Evolutionary conservation across 2,888 invertebrate genomes (phyloP).

Genomic region (Lasioglossum marginatum): DNA sequence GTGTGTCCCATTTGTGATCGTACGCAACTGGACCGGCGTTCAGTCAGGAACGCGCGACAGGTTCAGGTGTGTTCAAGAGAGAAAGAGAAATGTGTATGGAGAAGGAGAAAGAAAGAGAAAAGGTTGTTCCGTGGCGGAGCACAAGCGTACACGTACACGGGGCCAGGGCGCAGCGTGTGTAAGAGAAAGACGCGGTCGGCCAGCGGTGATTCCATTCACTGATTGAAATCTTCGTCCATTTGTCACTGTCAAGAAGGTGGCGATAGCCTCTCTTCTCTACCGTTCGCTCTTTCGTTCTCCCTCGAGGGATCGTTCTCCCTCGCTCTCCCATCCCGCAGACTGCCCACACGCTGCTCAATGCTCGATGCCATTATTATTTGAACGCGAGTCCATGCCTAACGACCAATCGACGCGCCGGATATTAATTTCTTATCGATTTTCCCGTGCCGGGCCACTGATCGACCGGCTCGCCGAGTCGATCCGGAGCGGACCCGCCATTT

Average conservation of each 20-base stretch:
- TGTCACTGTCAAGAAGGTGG: conserved; percentile 89
- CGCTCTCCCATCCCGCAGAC: conserved; percentile 66
- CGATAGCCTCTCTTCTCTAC: conserved; percentile 81
- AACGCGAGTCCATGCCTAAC: conserved; percentile 76
- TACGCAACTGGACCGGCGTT: conserved; percentile 68
- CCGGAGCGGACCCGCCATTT: conserved; percentile 10
- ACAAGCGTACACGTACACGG: conserved; percentile 32
- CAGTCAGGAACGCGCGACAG: conserved; percentile 78
- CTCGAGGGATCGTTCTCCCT: conserved; percentile 64
- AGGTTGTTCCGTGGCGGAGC: conserved; percentile 45
- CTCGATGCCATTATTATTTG: conserved; percentile 82
- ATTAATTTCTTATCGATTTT: conserved; percentile 80
- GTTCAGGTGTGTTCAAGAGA: conserved; percentile 75
- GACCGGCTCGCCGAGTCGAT: neutral
- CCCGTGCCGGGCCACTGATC: conserved; percentile 11
- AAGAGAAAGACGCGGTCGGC: conserved; percentile 78
- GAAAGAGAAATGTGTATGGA: neutral
- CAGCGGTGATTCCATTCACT: conserved; percentile 87
- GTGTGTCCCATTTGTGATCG: conserved; percentile 57
- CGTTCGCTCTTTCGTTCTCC: conserved; percentile 52
- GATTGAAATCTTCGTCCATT: conserved; percentile 92
- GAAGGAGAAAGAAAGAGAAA: conserved; percentile 36
- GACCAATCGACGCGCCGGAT: conserved; percentile 82
- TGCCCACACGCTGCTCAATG: conserved; percentile 79
- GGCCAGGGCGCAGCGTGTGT: conserved; percentile 51